Evolutionary conservation across 2,113 vertebrate genomes (phyloP).

Genomic region (Callopanchax toddi): DNA sequence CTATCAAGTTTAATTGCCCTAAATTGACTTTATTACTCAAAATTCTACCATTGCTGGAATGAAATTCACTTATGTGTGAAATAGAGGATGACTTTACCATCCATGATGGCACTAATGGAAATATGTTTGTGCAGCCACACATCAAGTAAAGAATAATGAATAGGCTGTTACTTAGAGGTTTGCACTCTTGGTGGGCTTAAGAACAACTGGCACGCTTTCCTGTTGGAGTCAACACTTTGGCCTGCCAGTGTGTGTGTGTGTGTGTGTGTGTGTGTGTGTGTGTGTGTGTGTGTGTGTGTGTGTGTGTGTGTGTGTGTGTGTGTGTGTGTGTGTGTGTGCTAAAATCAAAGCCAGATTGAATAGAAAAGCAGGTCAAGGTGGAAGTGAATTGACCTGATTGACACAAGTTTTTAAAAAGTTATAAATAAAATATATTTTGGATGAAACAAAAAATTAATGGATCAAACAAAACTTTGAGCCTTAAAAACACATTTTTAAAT

Average conservation of each 20-base stretch:
- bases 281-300: no score
- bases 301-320: no score
- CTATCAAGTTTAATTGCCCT: conserved; percentile 25
- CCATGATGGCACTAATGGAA: conserved; percentile 10
- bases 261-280: conserved; percentile 30
- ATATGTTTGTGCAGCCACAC: neutral
- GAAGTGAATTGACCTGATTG: no score
- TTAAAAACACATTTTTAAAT: neutral
- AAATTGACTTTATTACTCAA: conserved; percentile 38
- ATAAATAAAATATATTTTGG: no score
- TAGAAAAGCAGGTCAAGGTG: no score
- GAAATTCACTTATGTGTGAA: conserved; percentile 48
- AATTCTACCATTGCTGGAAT: conserved; percentile 43
- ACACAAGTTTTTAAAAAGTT: no score
- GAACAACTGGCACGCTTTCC: neutral
- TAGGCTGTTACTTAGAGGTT: neutral
- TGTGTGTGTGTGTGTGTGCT: no score
- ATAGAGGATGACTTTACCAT: conserved; percentile 25
- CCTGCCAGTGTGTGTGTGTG: neutral
- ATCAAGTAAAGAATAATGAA: conserved; percentile 9
- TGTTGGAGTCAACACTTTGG: neutral
- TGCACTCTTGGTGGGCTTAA: neutral
- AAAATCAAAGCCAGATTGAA: no score
- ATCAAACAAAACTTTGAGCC: no score
- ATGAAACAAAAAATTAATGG: no score